Evolutionary conservation across 1,140 invertebrate species (phyloP), one percentile per base, ranked within the genome.

Genomic region (Drosophila sucinea): DNA sequence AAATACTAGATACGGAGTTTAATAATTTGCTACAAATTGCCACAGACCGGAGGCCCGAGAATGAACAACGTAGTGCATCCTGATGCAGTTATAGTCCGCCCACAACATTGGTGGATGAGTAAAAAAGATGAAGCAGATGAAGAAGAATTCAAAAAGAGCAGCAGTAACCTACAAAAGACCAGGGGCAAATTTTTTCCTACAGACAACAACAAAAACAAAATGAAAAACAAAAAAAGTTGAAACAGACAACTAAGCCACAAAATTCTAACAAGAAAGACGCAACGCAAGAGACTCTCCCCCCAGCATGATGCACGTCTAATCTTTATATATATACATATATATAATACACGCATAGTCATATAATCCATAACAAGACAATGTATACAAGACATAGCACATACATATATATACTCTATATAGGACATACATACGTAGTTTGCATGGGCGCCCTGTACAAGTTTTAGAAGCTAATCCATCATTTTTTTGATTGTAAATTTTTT

Each of bases 1-100:
- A 97, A 93, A 93, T 96, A 82, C 93, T 99, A 90, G 98, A 99
- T 91, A 94, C 96, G 92, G 98, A 99, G 93, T 99, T 98, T 92
- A 95, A 95, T 81, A 97, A 96, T 92, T 93, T 99, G 78, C 93
- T 99, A 77, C 94, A 95, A 74, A 94, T 95, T 76, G 98, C 97
- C 73, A 98, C 97, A 73, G 97, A 98, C 90, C 95, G 97, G 81
- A 93, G 94, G 84, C 93, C 93, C 71, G 95, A 95, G 77, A 93
- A 72, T 73, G 92, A 82, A 78, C 92, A 77, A 91, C 92, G 91
- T 79, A 93, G 80, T 91, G 93, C 91, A 65, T 92, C 91, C 76
- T 92, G 91, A 92, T 92, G 86, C 68, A 91, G 77, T 64, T 92
- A 91, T 60, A 91, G 77, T 86, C 89, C 89, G 64, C 82, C 89